A percentile compares a stretch with the other conserved stretches of the same genome.
phyloP scores from a whole-genome alignment of 2,888 invertebrate species.

The Spatulosminthurus flaviceps region DNA sequence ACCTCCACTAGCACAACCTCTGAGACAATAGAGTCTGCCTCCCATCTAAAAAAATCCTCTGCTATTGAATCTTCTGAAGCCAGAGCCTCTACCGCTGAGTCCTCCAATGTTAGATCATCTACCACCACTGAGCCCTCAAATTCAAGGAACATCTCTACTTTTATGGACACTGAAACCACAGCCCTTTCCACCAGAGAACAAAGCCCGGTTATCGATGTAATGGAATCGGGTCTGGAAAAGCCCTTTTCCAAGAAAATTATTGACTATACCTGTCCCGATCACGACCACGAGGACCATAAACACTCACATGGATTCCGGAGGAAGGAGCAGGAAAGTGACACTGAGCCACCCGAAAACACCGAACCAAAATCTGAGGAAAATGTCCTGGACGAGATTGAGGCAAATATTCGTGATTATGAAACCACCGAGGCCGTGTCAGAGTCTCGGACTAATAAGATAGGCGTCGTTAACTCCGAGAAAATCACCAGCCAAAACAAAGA shows the following conservation, averaged over 20 bases:
- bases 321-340: conserved; percentile 19
- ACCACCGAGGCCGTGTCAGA: conserved; percentile 23
- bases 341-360: not conserved
- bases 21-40: not conserved
- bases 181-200: not conserved
- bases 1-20: not conserved
- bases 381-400: conserved; percentile 23
- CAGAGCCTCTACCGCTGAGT: no score
- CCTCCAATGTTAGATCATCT: no score
- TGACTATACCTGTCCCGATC: conserved; percentile 57
- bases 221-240: conserved; percentile 59
- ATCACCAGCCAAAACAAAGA: conserved; percentile 27
- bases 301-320: conserved; percentile 34
- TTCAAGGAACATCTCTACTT: no score
- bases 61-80: no score
- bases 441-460: conserved; percentile 41
- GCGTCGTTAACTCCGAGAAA: conserved; percentile 40
- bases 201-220: conserved; percentile 54
- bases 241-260: conserved; percentile 56
- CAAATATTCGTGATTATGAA: conserved; percentile 43
- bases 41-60: no score
- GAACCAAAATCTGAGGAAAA: not conserved
- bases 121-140: no score
- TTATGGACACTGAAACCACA: no score
- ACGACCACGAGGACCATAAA: conserved; percentile 48